A percentile compares a stretch with the other conserved stretches of the same genome.
Conservation (phyloP, 2,888 invertebrate genomes). For the Seira ritae region DNA sequence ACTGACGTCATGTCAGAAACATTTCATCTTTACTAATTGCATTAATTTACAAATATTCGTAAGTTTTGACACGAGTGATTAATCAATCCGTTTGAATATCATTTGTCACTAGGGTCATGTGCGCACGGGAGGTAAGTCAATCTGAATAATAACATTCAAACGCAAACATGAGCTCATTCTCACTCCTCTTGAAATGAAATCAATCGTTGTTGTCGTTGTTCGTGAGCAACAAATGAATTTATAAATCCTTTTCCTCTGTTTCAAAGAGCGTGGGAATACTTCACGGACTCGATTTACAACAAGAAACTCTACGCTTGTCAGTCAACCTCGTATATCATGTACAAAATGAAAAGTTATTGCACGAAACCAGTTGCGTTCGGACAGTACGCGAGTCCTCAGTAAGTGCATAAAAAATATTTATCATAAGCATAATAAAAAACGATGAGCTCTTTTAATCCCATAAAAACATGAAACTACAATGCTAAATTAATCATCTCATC, state of each 20-base stretch:
- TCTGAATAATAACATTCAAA: too few species aligned
- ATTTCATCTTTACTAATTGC: background rate
- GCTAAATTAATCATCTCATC: background rate
- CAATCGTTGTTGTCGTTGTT: too few species aligned
- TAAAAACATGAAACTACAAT: too few species aligned
- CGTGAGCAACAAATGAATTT: too few species aligned
- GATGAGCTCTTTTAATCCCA: too few species aligned
- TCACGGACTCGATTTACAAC: conserved; percentile 67
- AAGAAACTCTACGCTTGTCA: conserved; percentile 66
- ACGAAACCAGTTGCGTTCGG: conserved; percentile 65
- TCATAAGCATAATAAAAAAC: too few species aligned
- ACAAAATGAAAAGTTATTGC: conserved; percentile 67
- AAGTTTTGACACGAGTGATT: background rate
- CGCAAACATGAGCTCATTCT: too few species aligned
- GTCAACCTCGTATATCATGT: conserved; percentile 63
- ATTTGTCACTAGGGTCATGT: conserved; percentile 47
- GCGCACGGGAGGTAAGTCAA: conserved; percentile 51
- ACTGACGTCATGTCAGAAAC: too few species aligned
- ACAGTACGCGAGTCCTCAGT: conserved; percentile 58
- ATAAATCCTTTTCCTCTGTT: background rate
- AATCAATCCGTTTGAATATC: background rate
- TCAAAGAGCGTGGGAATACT: conserved; percentile 66
- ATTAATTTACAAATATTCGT: conserved; percentile 11
- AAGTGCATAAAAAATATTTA: conserved; percentile 24
- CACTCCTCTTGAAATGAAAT: too few species aligned